Conservation (phyloP, 1,140 invertebrate species). For the Drosophila sturtevanti region DNA sequence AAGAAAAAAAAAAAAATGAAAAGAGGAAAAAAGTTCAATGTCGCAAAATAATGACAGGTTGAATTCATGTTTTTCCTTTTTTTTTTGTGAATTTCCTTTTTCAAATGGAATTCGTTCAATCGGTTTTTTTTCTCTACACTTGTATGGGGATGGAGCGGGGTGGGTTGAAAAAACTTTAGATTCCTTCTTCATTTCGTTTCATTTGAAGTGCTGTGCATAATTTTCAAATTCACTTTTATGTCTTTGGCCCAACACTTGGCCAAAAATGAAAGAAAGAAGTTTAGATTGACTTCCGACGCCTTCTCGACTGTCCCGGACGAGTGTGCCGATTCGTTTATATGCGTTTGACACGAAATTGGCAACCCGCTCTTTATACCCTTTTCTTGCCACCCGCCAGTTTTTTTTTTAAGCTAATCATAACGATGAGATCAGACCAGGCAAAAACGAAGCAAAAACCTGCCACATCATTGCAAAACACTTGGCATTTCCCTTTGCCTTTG, state of each 20-base stretch:
- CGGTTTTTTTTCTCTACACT: neutral
- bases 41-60: conserved; percentile 49
- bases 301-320: neutral
- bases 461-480: conserved; percentile 64
- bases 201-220: conserved; percentile 60
- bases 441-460: conserved; percentile 54
- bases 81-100: conserved; percentile 33
- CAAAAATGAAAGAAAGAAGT: neutral
- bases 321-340: conserved; percentile 39
- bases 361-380: conserved; percentile 7
- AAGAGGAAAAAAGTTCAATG: conserved; percentile 48
- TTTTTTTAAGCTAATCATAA: conserved; percentile 48
- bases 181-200: conserved; percentile 11
- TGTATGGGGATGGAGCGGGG: neutral
- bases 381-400: too few species aligned
- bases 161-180: conserved; percentile 30
- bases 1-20: neutral
- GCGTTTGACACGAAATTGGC: conserved; percentile 36
- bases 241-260: conserved; percentile 33
- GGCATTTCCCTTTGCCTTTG: conserved; percentile 44
- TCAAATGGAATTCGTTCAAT: conserved; percentile 30
- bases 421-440: conserved; percentile 35
- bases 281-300: conserved; percentile 43
- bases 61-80: conserved; percentile 27
- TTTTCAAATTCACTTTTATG: conserved; percentile 76